Evolutionary conservation across 2,888 invertebrate genomes (phyloP).

Genomic region (Tipula confusa): DNA sequence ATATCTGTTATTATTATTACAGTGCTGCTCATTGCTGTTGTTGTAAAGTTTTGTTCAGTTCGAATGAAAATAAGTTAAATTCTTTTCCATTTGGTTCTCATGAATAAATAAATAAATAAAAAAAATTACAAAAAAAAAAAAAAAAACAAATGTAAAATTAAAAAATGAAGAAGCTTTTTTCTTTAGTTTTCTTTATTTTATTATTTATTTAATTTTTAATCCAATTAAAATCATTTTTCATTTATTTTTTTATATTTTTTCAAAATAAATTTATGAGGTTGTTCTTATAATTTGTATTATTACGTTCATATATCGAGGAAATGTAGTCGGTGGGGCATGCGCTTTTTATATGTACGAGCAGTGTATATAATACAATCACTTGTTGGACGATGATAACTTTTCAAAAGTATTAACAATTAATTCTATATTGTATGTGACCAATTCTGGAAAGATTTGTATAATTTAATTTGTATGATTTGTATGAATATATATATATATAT

Average conservation of each 20-base stretch:
- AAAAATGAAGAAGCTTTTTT: constrained; percentile 4
- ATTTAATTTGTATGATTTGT: neutral
- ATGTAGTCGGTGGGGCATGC: neutral
- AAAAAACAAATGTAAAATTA: too few relatives aligned
- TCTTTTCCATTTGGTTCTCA: neutral
- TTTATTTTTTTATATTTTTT: neutral
- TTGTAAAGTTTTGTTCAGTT: neutral
- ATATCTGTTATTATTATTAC: neutral
- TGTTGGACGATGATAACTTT: neutral
- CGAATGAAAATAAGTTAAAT: constrained; percentile 3
- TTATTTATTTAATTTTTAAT: constrained; percentile 25
- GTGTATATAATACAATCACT: neutral
- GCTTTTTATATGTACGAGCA: neutral
- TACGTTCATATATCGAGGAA: neutral
- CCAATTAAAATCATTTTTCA: constrained; percentile 25
- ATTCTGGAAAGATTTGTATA: neutral
- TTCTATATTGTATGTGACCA: neutral
- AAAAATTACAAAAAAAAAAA: neutral
- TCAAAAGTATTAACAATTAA: neutral
- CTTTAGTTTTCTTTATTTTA: neutral
- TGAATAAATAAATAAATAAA: constrained; percentile 7
- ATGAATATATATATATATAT: too few relatives aligned
- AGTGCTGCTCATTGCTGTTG: neutral
- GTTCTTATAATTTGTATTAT: neutral
- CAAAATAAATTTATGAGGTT: neutral